Evolutionary conservation across 1,140 invertebrate species (phyloP), one percentile per base, ranked within the genome.

Genomic region (Gerris buenoi): DNA sequence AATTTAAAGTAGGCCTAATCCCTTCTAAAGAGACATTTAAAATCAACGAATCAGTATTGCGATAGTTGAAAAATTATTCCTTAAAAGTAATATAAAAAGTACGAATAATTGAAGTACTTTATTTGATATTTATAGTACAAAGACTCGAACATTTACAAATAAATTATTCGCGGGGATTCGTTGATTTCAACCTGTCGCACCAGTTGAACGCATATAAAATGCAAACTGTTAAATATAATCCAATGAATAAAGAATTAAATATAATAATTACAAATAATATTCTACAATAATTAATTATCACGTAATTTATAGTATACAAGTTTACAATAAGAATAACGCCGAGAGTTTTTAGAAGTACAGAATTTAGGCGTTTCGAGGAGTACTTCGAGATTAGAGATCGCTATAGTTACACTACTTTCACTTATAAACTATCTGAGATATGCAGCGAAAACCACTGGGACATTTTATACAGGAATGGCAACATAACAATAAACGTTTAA

Each of bases 401-500:
- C 68, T 69, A 67, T 65, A 46, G 29, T 67, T 67, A 65, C 65
- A 66, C 65, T 18, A 64, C 65, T 65, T 64, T 28, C 13, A 58
- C 56, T 65, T 69, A 69, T 64, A 28, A n/a, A 57, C 68, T 69
- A 69, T 66, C 63, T 66, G 64, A 69, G 68, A 69, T 69, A 69
- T 69, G 68, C 68, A 69, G 68, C 65, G 33, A 68, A 68, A 57
- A 65, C 33, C 57, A 69, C 64, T 68, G 64, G 63, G 63, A 22
- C 33, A 22, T 68, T 69, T 67, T 72, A 72, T 69, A 70, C 70
- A 71, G 71, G 71, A 72, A 72, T 72, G 71, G 68, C 70, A 71
- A 65, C 57, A 57, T 25, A 65, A 67, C 25, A 33, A 66, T 60
- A 66, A 60, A 66, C 46, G 64, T 64, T 65, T 66, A 15, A 60